phyloP scores from a whole-genome alignment of 2,888 invertebrate species.

The Aleiodes alternator region DNA sequence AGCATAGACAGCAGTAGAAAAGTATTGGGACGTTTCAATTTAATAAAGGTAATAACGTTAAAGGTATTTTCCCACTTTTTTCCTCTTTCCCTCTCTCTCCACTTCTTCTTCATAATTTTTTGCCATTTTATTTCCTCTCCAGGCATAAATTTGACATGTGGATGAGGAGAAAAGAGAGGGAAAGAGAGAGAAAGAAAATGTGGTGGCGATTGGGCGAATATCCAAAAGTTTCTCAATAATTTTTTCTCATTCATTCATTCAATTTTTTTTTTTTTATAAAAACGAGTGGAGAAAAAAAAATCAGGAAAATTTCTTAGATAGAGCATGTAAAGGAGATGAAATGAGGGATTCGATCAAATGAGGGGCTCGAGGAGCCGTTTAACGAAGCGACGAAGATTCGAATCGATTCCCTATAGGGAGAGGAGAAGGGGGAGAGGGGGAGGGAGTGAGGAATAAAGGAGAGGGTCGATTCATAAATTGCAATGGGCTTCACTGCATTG shows the following conservation, averaged over 20 bases:
- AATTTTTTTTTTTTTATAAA: neutral
- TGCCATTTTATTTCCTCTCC: no score
- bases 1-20: conserved; percentile 31
- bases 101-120: conserved; percentile 39
- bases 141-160: conserved; percentile 39
- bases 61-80: conserved; percentile 67
- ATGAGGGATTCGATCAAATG: conserved; percentile 16
- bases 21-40: conserved; percentile 64
- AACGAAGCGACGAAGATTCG: conserved; percentile 70
- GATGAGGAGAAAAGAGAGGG: conserved; percentile 49
- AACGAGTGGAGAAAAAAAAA: neutral
- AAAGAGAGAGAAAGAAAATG: conserved; percentile 63
- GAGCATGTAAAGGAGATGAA: conserved; percentile 28
- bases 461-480: conserved; percentile 56
- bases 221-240: conserved; percentile 69
- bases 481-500: conserved; percentile 54
- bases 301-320: neutral
- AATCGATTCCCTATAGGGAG: conserved; percentile 60
- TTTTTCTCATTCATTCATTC: conserved; percentile 31
- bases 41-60: conserved; percentile 74
- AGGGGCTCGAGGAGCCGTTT: conserved; percentile 56
- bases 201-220: conserved; percentile 72
- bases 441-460: conserved; percentile 10
- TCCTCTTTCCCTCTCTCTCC: conserved; percentile 46
- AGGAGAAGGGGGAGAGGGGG: conserved; percentile 31